Conservation (phyloP, 1,140 invertebrate species). For the Listronotus oregonensis region DNA sequence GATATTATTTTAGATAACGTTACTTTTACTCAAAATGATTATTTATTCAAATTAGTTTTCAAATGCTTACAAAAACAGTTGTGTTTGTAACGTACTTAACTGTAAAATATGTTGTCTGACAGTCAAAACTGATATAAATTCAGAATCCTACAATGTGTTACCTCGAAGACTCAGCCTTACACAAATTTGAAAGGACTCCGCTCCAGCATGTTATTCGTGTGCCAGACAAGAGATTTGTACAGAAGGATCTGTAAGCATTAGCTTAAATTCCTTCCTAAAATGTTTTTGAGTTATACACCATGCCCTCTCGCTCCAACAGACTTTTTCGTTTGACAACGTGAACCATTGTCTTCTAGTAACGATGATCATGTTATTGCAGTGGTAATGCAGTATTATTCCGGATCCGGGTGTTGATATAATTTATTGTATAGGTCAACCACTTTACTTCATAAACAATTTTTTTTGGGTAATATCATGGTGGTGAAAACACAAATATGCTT, state of each 20-base stretch:
- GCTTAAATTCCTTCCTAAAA: slow-evolving; percentile 9
- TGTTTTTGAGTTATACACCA: slow-evolving; percentile 10
- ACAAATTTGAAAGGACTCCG: slow-evolving; percentile 6
- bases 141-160: not conserved
- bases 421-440: slow-evolving; percentile 17
- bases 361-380: slow-evolving; percentile 11
- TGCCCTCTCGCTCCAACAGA: slow-evolving; percentile 5
- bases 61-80: slow-evolving; percentile 35
- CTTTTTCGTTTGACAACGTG: slow-evolving; percentile 3
- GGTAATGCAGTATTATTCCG: slow-evolving; percentile 17
- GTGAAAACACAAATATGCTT: too few species aligned
- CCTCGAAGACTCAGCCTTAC: not conserved
- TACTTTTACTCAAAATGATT: slow-evolving; percentile 28
- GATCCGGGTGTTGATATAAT: not conserved
- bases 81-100: slow-evolving; percentile 34
- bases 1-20: slow-evolving; percentile 29
- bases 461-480: too few species aligned
- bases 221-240: slow-evolving; percentile 25
- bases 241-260: slow-evolving; percentile 11
- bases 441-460: too few species aligned
- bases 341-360: slow-evolving; percentile 21
- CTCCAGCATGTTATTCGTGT: slow-evolving; percentile 24
- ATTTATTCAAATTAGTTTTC: slow-evolving; percentile 23
- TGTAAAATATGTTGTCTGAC: slow-evolving; percentile 38
- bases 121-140: slow-evolving; percentile 11